Conservation (phyloP, 2,888 invertebrate genomes). For the Clivina fossor region DNA sequence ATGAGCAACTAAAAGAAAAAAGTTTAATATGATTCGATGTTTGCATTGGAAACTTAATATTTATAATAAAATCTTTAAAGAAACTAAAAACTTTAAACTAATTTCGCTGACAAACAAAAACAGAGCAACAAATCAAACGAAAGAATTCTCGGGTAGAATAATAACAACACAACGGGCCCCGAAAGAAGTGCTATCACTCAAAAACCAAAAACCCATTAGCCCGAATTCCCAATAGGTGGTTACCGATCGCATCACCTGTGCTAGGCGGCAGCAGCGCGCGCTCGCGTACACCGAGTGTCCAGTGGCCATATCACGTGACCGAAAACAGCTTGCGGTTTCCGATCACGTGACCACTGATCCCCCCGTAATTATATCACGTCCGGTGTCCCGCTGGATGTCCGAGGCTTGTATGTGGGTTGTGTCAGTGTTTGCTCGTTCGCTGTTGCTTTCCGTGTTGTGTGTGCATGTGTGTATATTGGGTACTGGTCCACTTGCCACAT, state of each 20-base stretch:
- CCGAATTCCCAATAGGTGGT: conserved; percentile 9
- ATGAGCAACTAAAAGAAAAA: no score
- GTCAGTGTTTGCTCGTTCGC: no score
- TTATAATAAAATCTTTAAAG: no score
- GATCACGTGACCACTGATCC: conserved; percentile 18
- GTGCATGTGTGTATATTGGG: no score
- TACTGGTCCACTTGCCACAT: conserved; percentile 13
- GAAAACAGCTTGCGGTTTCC: conserved; percentile 11
- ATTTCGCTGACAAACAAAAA: no score
- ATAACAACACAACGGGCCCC: no score
- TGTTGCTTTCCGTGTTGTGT: no score
- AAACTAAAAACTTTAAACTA: no score
- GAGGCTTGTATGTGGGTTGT: neutral
- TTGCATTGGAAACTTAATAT: no score
- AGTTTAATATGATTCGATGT: no score
- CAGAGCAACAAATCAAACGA: no score
- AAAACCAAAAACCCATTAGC: conserved; percentile 17
- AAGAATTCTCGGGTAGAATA: no score
- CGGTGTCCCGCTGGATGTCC: neutral
- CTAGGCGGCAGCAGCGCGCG: neutral
- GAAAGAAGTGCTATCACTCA: conserved; percentile 6
- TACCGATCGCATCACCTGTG: neutral
- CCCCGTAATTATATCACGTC: conserved; percentile 19
- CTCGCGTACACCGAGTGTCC: neutral
- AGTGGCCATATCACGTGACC: neutral